Evolutionary conservation across 2,888 invertebrate genomes (phyloP), one percentile per base, ranked within the genome.

Genomic region (Celastrina argiolus): DNA sequence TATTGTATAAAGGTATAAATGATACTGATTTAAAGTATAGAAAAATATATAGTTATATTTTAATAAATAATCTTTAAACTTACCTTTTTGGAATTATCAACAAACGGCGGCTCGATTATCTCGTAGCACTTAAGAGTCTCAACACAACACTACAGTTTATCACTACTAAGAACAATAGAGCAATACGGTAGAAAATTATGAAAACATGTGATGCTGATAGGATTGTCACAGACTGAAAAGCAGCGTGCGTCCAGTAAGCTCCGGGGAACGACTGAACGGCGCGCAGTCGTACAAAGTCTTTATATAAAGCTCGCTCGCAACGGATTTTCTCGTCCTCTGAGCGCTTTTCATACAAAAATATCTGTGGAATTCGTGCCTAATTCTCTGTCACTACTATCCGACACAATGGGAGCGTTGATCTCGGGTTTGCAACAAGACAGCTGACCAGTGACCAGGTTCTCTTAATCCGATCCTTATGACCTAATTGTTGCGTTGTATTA

Each of bases 351-450:
- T 78, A 85, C 87, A 84, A 88, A 90, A 89, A 90, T 88, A 90
- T 82, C 84, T 75, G 79, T 79, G 87, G 89, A 90, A 89, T 90
- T 80, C 79, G 80, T 83, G 84, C 87, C 86, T 83, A 88, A 89
- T 90, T 81, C 78, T 78, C 87, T 90, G 88, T 87, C 88, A 84
- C 85, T 86, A 84, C 81, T 82, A 82, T 79, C 81, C 80, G 82
- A 81, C 85, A 88, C 89, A 89, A 87, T 88, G 89, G 78, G 90
- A 87, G 82, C 90, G 81, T 89, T 91, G 90, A 88, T 90, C 90
- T 84, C 82, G 74, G 76, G 73, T 71, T 72, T 82, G 84, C 84
- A 84, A 79, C 76, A 76, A 74, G 80, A 82, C 82, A 80, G 74
- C 81, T 85, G 83, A 82, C 85, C 83, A 87, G 77, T 85, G 83